Base-by-base conservation (phyloP, 2,888 invertebrate species). In the Ceramica pisi region DNA sequence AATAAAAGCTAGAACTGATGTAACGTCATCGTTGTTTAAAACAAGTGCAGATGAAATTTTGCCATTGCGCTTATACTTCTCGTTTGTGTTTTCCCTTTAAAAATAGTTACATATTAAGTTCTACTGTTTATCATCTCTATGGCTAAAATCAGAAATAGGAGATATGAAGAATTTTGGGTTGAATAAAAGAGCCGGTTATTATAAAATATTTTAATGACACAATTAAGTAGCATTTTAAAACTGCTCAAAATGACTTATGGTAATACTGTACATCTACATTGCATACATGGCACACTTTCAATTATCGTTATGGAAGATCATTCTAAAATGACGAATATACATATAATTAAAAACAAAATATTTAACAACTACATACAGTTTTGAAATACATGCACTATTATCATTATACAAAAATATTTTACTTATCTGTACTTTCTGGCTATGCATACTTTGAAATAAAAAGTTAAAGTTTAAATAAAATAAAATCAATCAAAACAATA, bases 201-300 rank as follows among this genome's bases (percentile, higher is more conserved):
- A 38, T 55, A 44, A 70, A 60, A 77, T 60, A 1, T 16, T 75
- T 71, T 75, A 77, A 60, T 75, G 75, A 64, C 71, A 75, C 77
- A 55, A 23, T 75, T 41, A 50, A 35, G 8, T 48, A 46, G 46
- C 19, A 41, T 46, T 44, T 35, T 46, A 4, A 65, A 56, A 4
- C 31, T 35, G 66, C 56, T 68, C 38, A 69, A 69, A 53, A 75
- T 63, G 23, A 41, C 41, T 71, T 38, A 44, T 56, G 8, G 12
- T 50, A 50, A 21, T 23, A 63, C 35, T 63, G 1, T 50, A 61
- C 23, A 16, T 41, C 3, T 74, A 59, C n/a, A 70, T 14, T 59
- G 35, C 23, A 48, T 26, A 74, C 26, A 56, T 56, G 44, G 50
- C 26, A 50, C 35, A 35, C 38, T 38, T 61, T 50, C 21, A 60